Evolutionary conservation across 2,888 invertebrate species (phyloP).

Genomic region (Phorcus lineatus): DNA sequence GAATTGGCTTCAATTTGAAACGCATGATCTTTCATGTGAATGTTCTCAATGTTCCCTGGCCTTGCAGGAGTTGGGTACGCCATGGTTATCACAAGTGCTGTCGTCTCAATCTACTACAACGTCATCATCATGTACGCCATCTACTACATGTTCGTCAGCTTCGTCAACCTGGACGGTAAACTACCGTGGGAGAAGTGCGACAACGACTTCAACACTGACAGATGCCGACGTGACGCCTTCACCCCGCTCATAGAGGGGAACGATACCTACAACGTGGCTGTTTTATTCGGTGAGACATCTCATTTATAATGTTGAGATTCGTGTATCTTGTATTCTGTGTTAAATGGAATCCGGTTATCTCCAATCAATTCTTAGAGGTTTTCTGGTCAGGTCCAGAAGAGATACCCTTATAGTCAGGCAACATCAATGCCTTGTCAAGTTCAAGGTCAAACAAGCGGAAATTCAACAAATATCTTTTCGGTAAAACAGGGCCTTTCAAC

Average conservation of each 20-base stretch:
- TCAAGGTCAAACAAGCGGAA: too few species aligned
- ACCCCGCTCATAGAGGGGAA: slow-evolving; percentile 36
- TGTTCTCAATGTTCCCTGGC: background rate
- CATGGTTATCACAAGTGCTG: slow-evolving; percentile 58
- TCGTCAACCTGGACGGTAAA: slow-evolving; percentile 58
- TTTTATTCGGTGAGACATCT: background rate
- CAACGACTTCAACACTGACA: slow-evolving; percentile 52
- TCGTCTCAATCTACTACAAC: slow-evolving; percentile 65
- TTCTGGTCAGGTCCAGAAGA: too few species aligned
- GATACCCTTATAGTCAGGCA: too few species aligned
- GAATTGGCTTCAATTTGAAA: too few species aligned
- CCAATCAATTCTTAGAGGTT: too few species aligned
- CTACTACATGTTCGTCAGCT: slow-evolving; percentile 67
- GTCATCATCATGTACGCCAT: slow-evolving; percentile 65
- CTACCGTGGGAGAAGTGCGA: slow-evolving; percentile 61
- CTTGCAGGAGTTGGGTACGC: slow-evolving; percentile 61
- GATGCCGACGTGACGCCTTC: slow-evolving; percentile 50
- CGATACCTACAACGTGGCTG: background rate
- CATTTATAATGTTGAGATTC: too few species aligned
- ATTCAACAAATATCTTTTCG: too few species aligned
- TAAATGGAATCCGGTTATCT: too few species aligned
- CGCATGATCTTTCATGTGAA: too few species aligned
- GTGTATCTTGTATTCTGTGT: too few species aligned
- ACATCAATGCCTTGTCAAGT: too few species aligned
- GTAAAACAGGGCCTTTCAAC: too few species aligned